phyloP scores from a whole-genome alignment of 2,113 vertebrate species.

The Xiphorhynchus elegans region DNA sequence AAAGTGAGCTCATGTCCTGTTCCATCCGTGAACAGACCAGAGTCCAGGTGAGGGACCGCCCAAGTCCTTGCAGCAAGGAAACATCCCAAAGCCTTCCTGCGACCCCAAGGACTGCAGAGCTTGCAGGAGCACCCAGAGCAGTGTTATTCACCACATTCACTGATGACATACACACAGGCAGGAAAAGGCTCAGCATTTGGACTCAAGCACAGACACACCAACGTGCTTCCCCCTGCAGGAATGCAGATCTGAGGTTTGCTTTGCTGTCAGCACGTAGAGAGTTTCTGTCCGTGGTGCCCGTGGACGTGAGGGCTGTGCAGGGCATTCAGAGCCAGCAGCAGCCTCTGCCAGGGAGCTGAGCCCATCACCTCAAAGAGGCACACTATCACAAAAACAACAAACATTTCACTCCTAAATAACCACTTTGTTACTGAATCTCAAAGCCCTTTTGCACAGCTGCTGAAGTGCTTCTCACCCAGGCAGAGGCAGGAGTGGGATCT shows the following conservation, averaged over 20 bases:
- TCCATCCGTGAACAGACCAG: neutral
- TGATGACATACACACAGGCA: neutral
- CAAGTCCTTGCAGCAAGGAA: neutral
- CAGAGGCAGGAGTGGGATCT: neutral
- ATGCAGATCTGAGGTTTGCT: neutral
- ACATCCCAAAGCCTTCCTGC: neutral
- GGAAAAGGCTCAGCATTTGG: neutral
- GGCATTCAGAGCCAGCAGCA: neutral
- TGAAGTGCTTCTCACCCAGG: neutral
- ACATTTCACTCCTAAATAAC: neutral
- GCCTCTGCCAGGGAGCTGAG: neutral
- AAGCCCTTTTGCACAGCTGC: neutral
- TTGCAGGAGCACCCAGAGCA: neutral
- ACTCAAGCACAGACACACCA: accelerated
- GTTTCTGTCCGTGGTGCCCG: neutral
- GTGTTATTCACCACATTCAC: neutral
- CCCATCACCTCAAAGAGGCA: neutral
- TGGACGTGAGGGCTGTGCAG: neutral
- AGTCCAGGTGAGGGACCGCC: neutral
- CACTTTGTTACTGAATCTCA: neutral
- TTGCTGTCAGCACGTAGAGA: accelerated
- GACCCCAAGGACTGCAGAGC: neutral
- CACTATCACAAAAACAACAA: neutral
- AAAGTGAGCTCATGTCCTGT: neutral
- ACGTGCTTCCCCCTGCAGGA: neutral